Conservation (phyloP, 2,888 invertebrate genomes). For the Lasioglossum leucozonium region DNA sequence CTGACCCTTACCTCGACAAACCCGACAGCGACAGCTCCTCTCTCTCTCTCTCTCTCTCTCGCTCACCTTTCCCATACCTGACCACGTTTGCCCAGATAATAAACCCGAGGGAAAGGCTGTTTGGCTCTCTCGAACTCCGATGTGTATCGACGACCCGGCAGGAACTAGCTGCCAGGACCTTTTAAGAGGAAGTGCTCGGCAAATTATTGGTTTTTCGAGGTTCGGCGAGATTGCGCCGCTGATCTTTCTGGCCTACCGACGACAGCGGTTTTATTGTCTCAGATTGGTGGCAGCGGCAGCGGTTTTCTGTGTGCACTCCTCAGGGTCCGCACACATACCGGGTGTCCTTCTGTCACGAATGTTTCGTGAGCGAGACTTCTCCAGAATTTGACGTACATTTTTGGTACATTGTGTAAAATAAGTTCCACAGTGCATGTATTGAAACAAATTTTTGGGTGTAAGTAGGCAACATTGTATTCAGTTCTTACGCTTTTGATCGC, state of each 20-base stretch:
- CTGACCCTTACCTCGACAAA: conserved; percentile 10
- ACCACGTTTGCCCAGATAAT: conserved; percentile 45
- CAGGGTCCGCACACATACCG: not conserved
- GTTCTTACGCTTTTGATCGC: too few species aligned
- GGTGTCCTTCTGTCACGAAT: not conserved
- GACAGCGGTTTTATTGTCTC: conserved; percentile 33
- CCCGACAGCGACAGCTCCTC: not conserved
- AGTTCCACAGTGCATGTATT: too few species aligned
- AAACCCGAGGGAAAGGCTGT: conserved; percentile 23
- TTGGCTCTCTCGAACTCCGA: not conserved
- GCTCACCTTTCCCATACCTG: conserved; percentile 5
- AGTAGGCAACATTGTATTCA: too few species aligned
- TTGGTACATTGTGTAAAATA: too few species aligned
- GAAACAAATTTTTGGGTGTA: too few species aligned
- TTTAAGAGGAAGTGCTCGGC: conserved; percentile 12
- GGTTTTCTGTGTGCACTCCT: not conserved
- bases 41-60: not conserved
- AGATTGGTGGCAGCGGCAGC: not conserved
- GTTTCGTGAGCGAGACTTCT: too few species aligned
- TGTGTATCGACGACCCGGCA: conserved; percentile 5
- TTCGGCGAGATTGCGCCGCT: not conserved
- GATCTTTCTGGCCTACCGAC: not conserved
- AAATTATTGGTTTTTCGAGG: conserved; percentile 7
- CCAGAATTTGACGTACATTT: too few species aligned
- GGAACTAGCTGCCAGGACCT: conserved; percentile 3